A percentile compares a stretch with the other conserved stretches of the same genome.
Conservation (phyloP, 92 coral and sea anemone species). For the Isaurus tuberculatus region DNA sequence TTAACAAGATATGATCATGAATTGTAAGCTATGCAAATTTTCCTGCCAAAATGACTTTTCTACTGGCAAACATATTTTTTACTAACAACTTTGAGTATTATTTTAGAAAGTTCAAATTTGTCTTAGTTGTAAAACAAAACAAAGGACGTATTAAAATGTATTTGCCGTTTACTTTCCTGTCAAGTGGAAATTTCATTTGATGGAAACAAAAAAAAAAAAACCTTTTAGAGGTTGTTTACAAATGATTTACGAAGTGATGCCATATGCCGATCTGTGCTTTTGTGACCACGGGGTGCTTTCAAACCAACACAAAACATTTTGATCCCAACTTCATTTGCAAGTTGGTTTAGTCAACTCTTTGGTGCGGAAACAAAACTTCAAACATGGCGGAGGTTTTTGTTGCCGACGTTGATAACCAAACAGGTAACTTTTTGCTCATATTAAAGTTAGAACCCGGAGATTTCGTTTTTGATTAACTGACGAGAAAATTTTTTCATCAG, state of each 20-base stretch:
- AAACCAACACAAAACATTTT: slow-evolving; percentile 20
- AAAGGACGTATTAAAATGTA: neutral
- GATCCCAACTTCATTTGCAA: slow-evolving; percentile 30
- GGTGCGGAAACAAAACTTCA: slow-evolving; percentile 26
- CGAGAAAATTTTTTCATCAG: too few relatives aligned
- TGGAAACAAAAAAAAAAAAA: slow-evolving; percentile 14
- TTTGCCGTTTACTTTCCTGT: neutral
- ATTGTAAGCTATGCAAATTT: too few relatives aligned
- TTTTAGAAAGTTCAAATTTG: neutral
- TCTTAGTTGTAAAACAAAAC: too few relatives aligned
- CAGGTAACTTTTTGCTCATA: too few relatives aligned
- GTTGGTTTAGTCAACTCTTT: slow-evolving; percentile 15
- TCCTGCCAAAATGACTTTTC: too few relatives aligned
- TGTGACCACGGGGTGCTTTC: slow-evolving; percentile 21
- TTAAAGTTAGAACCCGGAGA: too few relatives aligned
- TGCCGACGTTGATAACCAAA: neutral
- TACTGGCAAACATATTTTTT: too few relatives aligned
- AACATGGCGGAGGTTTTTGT: slow-evolving; percentile 36
- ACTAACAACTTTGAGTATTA: too few relatives aligned
- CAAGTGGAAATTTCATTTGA: neutral
- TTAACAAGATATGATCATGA: too few relatives aligned
- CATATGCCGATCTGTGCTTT: slow-evolving; percentile 14
- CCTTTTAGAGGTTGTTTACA: slow-evolving; percentile 24
- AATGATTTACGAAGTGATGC: slow-evolving; percentile 3
- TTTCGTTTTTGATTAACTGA: too few relatives aligned